Evolutionary conservation across 2,888 invertebrate genomes (phyloP), one percentile per base, ranked within the genome.

Genomic region (Acronicta leporina): DNA sequence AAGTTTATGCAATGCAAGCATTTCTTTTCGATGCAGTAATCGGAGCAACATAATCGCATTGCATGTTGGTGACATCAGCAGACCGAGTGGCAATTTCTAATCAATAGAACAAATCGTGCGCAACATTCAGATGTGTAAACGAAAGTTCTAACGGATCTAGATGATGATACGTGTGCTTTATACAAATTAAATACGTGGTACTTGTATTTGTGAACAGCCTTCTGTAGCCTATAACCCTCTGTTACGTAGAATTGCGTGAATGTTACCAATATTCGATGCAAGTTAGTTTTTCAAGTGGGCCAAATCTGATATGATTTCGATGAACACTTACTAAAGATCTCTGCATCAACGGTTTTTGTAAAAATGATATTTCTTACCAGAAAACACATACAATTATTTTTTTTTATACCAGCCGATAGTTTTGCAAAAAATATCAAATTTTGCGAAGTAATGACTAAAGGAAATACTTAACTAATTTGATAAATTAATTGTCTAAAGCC

Each of bases 71-170:
- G 90, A 92, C 91, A 90, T 91, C 89, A 90, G 81, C 77, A 74
- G 68, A 72, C 71, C 63, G 68, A 81, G 85, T 79, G 78, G 83
- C 87, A 88, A 85, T 92, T 92, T 91, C 91, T 91, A 91, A 91
- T 89, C 89, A 87, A 87, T 86, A 74, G 65, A 57, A 71, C 49
- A 65, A 64, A 75, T 67, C 91, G 90, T 91, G 90, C 81, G 72
- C 80, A 67, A 83, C 84, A 90, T 91, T 81, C 68, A 82, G 82
- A 89, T 85, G 69, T 16, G 54, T 53, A 76, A 88, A 87, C 77
- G 91, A 91, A 92, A 92, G 91, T 86, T 84, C 74, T 82, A 80
- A 80, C 86, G 87, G 88, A 90, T 90, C 86, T 87, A 84, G 84
- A 83, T 88, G 57, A 85, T 77, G 62, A 72, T 62, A 79, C 84